Base-by-base conservation (phyloP, 1,140 invertebrate species). In the Drosophila watanabei region DNA sequence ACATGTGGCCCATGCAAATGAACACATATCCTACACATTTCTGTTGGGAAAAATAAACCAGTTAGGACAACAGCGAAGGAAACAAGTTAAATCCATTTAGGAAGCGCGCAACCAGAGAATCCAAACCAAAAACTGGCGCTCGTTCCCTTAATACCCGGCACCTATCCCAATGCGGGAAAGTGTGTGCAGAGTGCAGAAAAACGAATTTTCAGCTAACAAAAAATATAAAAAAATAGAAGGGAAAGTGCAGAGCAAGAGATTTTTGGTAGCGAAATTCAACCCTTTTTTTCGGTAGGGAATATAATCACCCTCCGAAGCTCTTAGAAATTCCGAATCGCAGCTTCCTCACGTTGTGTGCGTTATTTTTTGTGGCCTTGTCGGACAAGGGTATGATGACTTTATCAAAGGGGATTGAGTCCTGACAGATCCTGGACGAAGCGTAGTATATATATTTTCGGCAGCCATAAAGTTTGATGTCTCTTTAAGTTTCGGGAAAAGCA, bases 181-280 rank as follows among this genome's bases (percentile, higher is more conserved):
- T 68, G 49, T 52, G 85, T 80, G 81, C 84, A 81, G 65, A 14
- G 56, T 68, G 80, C 73, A 79, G 65, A 81, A 89, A 88, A 88
- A 89, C 87, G 85, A 89, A 79, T 81, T 89, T 85, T 66, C 51
- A 73, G 81, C 69, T 66, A 65, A 63, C 32, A 24, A 5, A 69
- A 54, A 48, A 58, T 43, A 46, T 24, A 46, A 16, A 16, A 39
- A 7, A 11, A 18, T 11, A 4, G 4, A 16, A 20, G 11, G n/a
- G 20, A 28, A 43, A 43, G 24, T 33, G 37, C 39, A 24, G 46
- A 32, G 28, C 43, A 24, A 33, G 39, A 62, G 14, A 32, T 45
- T 35, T 28, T 32, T 78, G 24, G 48, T 9, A 30, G 43, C 16
- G 18, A 37, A 49, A 37, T 59, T 59, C 43, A 65, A 14, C 18